Conservation (phyloP, 2,113 vertebrate species). For the Microtus richardsoni region DNA sequence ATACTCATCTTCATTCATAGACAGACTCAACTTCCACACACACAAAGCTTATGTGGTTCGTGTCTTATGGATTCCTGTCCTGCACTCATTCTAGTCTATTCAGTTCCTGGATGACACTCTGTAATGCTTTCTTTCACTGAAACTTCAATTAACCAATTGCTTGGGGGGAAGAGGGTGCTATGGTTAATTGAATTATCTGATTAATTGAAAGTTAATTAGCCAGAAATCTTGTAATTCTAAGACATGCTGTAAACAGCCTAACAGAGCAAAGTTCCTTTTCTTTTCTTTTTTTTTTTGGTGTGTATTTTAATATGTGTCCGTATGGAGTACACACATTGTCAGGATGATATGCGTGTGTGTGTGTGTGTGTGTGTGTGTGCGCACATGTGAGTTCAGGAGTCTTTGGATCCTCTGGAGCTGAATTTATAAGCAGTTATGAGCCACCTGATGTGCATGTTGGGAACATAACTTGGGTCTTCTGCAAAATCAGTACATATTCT, state of each 20-base stretch:
- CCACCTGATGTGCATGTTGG: not conserved
- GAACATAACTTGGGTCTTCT: not conserved
- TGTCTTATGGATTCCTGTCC: not conserved
- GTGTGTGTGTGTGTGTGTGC: not conserved
- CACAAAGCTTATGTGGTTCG: too few relatives aligned
- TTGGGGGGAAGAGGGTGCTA: constrained; percentile 53
- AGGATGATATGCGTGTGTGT: not conserved
- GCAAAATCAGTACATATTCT: not conserved
- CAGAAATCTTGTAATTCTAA: constrained; percentile 70
- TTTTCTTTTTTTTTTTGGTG: not conserved
- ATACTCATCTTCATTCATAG: too few relatives aligned
- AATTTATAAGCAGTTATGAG: not conserved
- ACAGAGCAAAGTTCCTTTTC: not conserved
- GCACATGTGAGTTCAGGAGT: not conserved
- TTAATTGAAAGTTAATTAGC: constrained; percentile 81
- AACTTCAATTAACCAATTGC: constrained; percentile 72
- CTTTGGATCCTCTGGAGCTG: not conserved
- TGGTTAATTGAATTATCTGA: constrained; percentile 80
- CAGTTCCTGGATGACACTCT: not conserved
- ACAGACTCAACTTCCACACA: not conserved
- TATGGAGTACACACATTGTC: not conserved
- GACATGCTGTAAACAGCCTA: constrained; percentile 5
- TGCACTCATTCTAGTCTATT: not conserved
- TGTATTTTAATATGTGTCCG: not conserved
- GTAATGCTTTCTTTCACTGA: constrained; percentile 54